Evolutionary conservation across 1,140 invertebrate species (phyloP), one percentile per base, ranked within the genome.

Genomic region (Caenorhabditis tropicalis): DNA sequence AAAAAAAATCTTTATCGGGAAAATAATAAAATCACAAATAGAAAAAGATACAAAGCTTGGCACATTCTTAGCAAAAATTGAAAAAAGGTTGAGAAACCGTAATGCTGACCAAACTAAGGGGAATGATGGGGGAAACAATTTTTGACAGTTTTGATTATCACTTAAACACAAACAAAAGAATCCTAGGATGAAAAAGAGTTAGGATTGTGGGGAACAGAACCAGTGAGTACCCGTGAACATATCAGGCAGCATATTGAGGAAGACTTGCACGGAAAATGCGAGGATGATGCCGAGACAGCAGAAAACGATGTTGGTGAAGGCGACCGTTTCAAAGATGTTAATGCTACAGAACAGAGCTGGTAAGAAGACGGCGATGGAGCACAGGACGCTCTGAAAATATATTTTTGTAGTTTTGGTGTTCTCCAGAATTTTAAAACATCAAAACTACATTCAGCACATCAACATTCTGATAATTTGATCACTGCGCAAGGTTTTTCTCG

Each of bases 381-480:
- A 51, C 15, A 84, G 1, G 31, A 46, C 43, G 24, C 83, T 84
- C 83, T 84, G 74, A 56, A 84, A 51, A 49, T 5, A 19, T 56
- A 7, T 7, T n/a, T 56, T 56, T 19, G 7, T 31, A 43, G 39
- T 31, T 21, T 36, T 4, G 19, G 48, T 2, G 29, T 31, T 79
- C 12, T 36, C 39, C n/a, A 31, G 29, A 29, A 43, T n/a, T n/a
- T 79, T 51, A n/a, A n/a, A n/a, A n/a, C n/a, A 31, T n/a, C 70
- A 43, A 79, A 79, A 79, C 7, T 36, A 15, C 1, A 12, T 43
- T n/a, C 27, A 7, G 19, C 24, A 79, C 24, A 12, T 36, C n/a
- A n/a, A 24, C 7, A 6, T 43, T 21, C 10, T 1, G 29, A 21
- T 36, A 3, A 7, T 79, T 43, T 1, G 70, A 27, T 27, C 19